Conservation (phyloP, 2,113 vertebrate genomes). For the Oriolus oriolus region DNA sequence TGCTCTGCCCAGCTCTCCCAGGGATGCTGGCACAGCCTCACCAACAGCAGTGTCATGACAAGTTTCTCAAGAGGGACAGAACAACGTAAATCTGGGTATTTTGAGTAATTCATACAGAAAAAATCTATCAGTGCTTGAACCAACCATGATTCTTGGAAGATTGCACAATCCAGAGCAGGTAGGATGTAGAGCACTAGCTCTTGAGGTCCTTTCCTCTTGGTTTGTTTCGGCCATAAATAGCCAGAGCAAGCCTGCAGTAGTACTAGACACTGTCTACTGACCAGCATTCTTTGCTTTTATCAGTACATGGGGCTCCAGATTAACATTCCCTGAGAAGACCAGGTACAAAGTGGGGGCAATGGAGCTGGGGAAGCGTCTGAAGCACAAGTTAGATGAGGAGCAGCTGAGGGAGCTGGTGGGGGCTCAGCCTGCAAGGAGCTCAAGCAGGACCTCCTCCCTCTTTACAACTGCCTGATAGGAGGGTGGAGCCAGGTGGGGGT, state of each 20-base stretch:
- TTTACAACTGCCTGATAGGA: background rate
- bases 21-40: background rate
- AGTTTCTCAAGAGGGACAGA: background rate
- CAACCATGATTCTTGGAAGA: background rate
- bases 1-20: background rate
- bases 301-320: background rate
- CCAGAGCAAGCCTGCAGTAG: background rate
- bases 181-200: background rate
- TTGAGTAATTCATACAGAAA: background rate
- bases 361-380: background rate
- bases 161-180: background rate
- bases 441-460: background rate
- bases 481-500: background rate
- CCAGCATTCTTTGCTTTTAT: background rate
- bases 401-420: background rate
- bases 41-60: fast-evolving
- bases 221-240: background rate
- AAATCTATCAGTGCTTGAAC: background rate
- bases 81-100: fast-evolving
- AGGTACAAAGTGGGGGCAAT: background rate
- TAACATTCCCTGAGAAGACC: background rate
- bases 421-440: background rate
- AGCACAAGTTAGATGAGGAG: background rate
- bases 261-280: too few species aligned
- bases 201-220: background rate